phyloP scores from a whole-genome alignment of 53 echinoderm and acorn worm genomes.

The Crossaster papposus region DNA sequence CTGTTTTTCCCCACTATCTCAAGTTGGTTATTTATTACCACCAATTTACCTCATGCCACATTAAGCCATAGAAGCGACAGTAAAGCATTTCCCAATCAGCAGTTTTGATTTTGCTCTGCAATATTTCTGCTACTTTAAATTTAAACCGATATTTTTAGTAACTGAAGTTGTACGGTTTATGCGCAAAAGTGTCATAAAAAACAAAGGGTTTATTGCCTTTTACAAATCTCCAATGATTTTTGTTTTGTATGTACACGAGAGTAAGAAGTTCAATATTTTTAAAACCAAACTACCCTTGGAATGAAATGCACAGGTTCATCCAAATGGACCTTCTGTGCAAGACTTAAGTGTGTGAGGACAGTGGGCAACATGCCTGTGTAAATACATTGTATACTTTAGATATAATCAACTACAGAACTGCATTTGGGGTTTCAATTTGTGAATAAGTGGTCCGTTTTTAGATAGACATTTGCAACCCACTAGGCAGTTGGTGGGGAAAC shows the following conservation, averaged over 20 bases:
- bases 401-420: neutral
- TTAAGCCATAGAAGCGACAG: too few species aligned
- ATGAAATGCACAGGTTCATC: neutral
- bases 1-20: too few species aligned
- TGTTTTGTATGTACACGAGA: neutral
- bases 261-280: neutral
- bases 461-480: neutral
- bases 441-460: neutral
- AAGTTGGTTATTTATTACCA: too few species aligned
- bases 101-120: too few species aligned
- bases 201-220: neutral
- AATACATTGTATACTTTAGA: constrained; percentile 10
- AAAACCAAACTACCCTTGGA: neutral
- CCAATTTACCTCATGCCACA: too few species aligned
- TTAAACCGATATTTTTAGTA: neutral
- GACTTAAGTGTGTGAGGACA: constrained; percentile 24
- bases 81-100: too few species aligned
- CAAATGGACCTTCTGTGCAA: neutral
- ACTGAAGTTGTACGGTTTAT: neutral
- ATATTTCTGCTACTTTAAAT: too few species aligned
- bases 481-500: too few species aligned
- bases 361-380: constrained; percentile 27
- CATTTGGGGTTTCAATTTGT: neutral
- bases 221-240: neutral
- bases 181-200: neutral